These are phyloP conservation scores for Sternotherus odoratus DNA, from an alignment of 2,797 vertebrate genomes.

Conservation along the genomic window DNA sequence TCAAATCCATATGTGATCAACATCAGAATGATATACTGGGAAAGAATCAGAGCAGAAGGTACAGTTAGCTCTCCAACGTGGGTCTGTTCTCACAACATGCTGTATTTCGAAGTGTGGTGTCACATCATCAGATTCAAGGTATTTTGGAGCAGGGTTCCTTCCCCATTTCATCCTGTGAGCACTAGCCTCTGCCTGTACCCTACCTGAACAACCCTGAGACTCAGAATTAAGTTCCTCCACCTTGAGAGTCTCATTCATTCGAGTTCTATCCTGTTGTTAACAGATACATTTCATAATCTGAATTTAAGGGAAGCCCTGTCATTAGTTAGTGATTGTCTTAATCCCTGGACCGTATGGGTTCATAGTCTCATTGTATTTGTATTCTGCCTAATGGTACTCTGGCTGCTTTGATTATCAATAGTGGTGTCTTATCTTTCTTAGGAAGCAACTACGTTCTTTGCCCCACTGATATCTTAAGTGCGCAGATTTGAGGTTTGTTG, in stretches of 20 bases:
- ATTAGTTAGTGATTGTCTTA: background rate
- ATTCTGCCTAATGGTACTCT: background rate
- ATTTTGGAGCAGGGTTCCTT: background rate
- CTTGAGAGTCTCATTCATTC: background rate
- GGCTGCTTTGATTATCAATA: background rate
- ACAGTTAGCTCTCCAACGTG: background rate
- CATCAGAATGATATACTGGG: slow-evolving; percentile 86
- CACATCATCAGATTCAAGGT: background rate
- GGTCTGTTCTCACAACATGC: background rate
- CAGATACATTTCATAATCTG: background rate
- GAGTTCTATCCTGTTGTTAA: background rate
- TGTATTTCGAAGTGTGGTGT: background rate
- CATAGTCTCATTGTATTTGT: background rate
- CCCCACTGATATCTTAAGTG: background rate
- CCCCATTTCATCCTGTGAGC: background rate
- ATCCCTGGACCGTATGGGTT: background rate
- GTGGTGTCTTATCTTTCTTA: background rate
- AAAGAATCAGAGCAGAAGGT: slow-evolving; percentile 25
- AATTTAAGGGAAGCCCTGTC: slow-evolving; percentile 14
- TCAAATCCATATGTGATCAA: slow-evolving; percentile 85
- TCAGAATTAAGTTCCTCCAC: background rate
- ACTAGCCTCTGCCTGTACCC: background rate
- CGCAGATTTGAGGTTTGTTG: background rate
- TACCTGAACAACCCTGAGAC: background rate
- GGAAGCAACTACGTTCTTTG: background rate